Evolutionary conservation across 2,888 invertebrate genomes (phyloP).

Genomic region (Esperia sulphurella): DNA sequence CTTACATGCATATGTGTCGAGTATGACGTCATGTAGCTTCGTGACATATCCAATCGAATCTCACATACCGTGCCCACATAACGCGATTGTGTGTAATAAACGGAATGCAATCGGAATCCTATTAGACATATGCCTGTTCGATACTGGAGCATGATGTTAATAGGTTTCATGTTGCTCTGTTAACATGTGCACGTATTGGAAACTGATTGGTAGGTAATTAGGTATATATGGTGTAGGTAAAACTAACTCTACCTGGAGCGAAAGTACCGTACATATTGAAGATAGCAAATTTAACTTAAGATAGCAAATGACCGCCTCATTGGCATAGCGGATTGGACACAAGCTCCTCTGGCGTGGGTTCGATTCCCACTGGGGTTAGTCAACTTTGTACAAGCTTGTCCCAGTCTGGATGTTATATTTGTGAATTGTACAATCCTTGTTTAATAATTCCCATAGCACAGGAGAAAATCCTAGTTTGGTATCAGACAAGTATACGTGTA

Average conservation of each 20-base stretch:
- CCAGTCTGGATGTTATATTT: too few species aligned
- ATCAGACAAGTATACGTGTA: too few species aligned
- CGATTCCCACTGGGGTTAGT: too few species aligned
- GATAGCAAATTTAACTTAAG: too few species aligned
- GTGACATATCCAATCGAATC: slow-evolving; percentile 3
- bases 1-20: neutral
- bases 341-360: too few species aligned
- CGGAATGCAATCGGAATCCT: slow-evolving; percentile 67
- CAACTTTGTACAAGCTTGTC: too few species aligned
- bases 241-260: too few species aligned
- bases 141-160: slow-evolving; percentile 53
- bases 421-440: too few species aligned
- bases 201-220: neutral
- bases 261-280: neutral
- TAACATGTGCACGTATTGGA: slow-evolving; percentile 24
- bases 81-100: slow-evolving; percentile 65
- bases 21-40: slow-evolving; percentile 3
- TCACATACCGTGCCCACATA: slow-evolving; percentile 30
- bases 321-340: too few species aligned
- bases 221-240: neutral
- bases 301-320: too few species aligned
- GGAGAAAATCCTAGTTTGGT: too few species aligned
- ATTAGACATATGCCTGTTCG: slow-evolving; percentile 60
- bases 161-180: slow-evolving; percentile 56
- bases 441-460: too few species aligned